phyloP scores from a whole-genome alignment of 2,113 vertebrate genomes.

The Hippolais icterina region DNA sequence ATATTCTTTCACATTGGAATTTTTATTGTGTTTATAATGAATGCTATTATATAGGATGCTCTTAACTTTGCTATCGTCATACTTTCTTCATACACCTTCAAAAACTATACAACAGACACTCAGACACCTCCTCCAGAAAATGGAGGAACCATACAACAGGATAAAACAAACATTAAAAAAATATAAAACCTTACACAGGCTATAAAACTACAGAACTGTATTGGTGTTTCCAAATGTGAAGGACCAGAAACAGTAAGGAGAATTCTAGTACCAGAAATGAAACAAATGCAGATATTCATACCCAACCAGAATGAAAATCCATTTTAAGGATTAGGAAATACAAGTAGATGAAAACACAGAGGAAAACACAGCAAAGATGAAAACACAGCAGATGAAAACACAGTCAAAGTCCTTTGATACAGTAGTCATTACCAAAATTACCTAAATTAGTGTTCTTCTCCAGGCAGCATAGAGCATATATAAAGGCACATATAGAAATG shows the following conservation, averaged over 20 bases:
- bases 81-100: neutral
- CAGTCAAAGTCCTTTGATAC: neutral
- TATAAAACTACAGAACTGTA: neutral
- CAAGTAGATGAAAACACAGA: neutral
- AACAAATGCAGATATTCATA: neutral
- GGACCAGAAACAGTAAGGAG: neutral
- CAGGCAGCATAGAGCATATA: too few relatives aligned
- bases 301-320: neutral
- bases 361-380: neutral
- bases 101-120: neutral
- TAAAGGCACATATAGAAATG: neutral
- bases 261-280: neutral
- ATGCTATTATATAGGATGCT: neutral
- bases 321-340: neutral
- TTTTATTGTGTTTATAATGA: neutral
- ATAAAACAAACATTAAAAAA: neutral
- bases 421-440: neutral
- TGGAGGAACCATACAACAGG: neutral
- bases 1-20: neutral
- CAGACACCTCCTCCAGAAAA: neutral
- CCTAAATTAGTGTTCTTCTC: neutral
- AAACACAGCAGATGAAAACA: neutral
- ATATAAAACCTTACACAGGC: neutral
- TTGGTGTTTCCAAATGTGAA: neutral
- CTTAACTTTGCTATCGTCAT: neutral